A percentile compares a stretch with the other conserved stretches of the same genome.
Evolutionary conservation across 2,113 vertebrate species (phyloP).

Genomic region (Megaceryle maxima): DNA sequence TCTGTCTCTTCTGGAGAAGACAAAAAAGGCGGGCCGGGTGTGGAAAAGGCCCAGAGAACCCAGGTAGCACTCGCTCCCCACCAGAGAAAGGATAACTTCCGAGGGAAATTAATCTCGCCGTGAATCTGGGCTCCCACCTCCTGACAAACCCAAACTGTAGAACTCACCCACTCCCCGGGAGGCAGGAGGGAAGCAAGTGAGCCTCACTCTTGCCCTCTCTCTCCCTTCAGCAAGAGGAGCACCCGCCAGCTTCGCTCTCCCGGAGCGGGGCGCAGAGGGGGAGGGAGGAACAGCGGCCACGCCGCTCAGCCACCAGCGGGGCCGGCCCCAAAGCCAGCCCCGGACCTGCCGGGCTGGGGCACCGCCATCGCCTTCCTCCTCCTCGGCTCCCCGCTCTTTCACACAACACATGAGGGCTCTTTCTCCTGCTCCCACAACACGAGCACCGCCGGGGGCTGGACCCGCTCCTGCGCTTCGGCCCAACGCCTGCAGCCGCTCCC

Average conservation of each 20-base stretch:
- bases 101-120: background rate
- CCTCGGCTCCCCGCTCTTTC: background rate
- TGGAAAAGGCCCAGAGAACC: background rate
- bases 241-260: background rate
- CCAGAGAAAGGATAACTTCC: background rate
- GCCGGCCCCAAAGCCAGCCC: background rate
- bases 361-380: background rate
- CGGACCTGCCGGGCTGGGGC: background rate
- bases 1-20: background rate
- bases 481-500: background rate
- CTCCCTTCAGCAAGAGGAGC: accelerated
- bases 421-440: background rate
- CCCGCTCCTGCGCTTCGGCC: background rate
- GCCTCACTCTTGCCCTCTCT: background rate
- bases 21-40: background rate
- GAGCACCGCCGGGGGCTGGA: background rate
- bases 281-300: no score
- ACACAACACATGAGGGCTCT: no score
- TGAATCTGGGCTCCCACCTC: background rate
- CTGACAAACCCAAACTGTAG: background rate
- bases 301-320: background rate
- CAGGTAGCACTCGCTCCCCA: background rate
- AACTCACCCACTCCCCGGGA: accelerated
- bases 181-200: background rate
- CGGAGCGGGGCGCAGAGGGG: background rate